Evolutionary conservation across 2,113 vertebrate species (phyloP).

Genomic region (Triplophysa siluroides): DNA sequence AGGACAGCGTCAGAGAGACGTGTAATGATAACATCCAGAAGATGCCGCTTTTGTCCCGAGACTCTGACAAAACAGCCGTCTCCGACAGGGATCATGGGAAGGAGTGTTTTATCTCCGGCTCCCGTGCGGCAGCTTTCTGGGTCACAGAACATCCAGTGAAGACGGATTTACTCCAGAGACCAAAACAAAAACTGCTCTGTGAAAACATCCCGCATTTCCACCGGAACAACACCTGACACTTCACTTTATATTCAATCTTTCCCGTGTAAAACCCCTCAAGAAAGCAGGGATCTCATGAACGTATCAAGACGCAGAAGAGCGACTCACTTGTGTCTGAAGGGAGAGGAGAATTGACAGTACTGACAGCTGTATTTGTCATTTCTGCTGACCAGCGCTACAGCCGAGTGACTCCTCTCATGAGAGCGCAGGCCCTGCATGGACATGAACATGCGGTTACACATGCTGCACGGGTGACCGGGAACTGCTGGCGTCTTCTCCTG

Average conservation of each 20-base stretch:
- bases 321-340: conserved; percentile 98
- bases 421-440: conserved; percentile 98
- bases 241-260: background rate
- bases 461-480: conserved; percentile 89
- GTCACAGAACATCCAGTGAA: conserved; percentile 72
- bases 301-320: no score
- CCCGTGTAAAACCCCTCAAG: no score
- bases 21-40: conserved; percentile 2
- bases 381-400: conserved; percentile 87
- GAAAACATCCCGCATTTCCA: conserved; percentile 42
- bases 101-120: conserved; percentile 66
- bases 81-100: conserved; percentile 60
- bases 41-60: background rate
- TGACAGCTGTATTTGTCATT: conserved; percentile 99
- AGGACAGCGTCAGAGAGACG: conserved; percentile 1
- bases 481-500: conserved; percentile 81
- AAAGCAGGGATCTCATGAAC: no score
- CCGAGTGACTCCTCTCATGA: conserved; percentile 96
- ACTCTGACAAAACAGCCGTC: conserved; percentile 23
- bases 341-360: conserved; percentile 96
- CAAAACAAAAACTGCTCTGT: conserved; percentile 63
- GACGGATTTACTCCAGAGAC: conserved; percentile 72
- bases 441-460: conserved; percentile 97
- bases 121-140: conserved; percentile 70
- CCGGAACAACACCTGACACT: background rate